Conservation (phyloP, 2,888 invertebrate genomes). For the Caenorhabditis auriculariae region DNA sequence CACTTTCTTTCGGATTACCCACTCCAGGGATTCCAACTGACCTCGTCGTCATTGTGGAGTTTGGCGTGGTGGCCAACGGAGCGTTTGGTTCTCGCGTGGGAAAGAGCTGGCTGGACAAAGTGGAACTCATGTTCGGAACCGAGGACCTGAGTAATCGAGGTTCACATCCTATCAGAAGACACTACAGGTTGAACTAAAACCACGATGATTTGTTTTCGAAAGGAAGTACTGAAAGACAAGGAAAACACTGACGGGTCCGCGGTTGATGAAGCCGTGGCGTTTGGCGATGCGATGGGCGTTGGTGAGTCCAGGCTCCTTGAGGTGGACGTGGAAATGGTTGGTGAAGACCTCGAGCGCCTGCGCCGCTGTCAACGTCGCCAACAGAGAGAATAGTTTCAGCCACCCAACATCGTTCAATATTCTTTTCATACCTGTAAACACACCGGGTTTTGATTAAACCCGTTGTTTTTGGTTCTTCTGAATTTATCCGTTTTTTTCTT, state of each 20-base stretch:
- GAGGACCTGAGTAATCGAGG: constrained; percentile 78
- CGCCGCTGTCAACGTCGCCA: neutral
- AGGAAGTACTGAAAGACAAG: neutral
- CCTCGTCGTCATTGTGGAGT: constrained; percentile 87
- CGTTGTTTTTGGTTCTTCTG: too few relatives aligned
- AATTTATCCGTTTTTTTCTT: neutral
- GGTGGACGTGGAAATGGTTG: constrained; percentile 87
- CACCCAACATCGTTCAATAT: too few relatives aligned
- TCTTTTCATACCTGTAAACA: too few relatives aligned
- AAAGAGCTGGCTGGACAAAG: constrained; percentile 87
- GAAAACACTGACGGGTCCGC: constrained; percentile 78
- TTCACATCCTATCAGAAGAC: neutral
- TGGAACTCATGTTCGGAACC: constrained; percentile 88
- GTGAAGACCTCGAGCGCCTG: constrained; percentile 77
- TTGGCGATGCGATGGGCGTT: constrained; percentile 79
- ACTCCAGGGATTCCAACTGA: constrained; percentile 64
- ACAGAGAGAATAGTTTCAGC: too few relatives aligned
- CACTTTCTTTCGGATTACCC: too few relatives aligned
- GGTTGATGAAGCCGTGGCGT: constrained; percentile 87
- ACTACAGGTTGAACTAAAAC: too few relatives aligned
- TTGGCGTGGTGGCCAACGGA: constrained; percentile 84
- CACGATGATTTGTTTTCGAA: too few relatives aligned
- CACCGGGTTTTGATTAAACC: too few relatives aligned
- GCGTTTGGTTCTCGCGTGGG: constrained; percentile 82
- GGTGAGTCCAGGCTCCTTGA: constrained; percentile 66